phyloP scores from a whole-genome alignment of 23 tunicate species.

The Trididemnum clinides region DNA sequence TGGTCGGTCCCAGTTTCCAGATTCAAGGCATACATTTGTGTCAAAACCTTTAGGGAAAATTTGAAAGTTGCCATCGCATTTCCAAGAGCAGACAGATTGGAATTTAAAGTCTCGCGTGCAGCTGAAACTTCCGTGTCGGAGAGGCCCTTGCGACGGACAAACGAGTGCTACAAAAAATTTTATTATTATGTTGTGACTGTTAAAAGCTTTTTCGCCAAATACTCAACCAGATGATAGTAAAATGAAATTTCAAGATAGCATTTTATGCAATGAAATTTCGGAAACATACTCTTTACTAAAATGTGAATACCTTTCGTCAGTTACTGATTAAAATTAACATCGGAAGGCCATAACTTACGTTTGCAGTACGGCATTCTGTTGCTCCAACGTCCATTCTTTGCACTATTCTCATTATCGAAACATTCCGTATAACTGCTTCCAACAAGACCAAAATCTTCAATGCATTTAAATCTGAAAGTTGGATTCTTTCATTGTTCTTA shows the following conservation, averaged over 20 bases:
- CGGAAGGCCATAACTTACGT: slow-evolving; percentile 13
- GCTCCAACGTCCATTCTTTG: background rate
- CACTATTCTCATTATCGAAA: background rate
- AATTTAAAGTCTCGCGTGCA: background rate
- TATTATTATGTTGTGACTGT: too few species aligned
- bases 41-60: slow-evolving; percentile 20
- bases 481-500: too few species aligned
- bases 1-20: slow-evolving; percentile 7
- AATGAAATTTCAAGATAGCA: too few species aligned
- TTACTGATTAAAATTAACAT: too few species aligned
- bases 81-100: background rate
- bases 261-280: too few species aligned
- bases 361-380: background rate
- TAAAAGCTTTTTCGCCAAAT: too few species aligned
- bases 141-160: slow-evolving; percentile 22
- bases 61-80: background rate
- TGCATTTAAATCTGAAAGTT: slow-evolving; percentile 13
- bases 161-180: background rate
- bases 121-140: slow-evolving; percentile 1
- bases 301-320: too few species aligned
- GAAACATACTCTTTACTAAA: too few species aligned
- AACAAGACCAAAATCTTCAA: background rate
- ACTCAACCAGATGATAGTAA: too few species aligned
- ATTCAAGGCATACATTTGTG: background rate
- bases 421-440: background rate